Conservation (phyloP, 2,797 vertebrate genomes). For the Catharus ustulatus region DNA sequence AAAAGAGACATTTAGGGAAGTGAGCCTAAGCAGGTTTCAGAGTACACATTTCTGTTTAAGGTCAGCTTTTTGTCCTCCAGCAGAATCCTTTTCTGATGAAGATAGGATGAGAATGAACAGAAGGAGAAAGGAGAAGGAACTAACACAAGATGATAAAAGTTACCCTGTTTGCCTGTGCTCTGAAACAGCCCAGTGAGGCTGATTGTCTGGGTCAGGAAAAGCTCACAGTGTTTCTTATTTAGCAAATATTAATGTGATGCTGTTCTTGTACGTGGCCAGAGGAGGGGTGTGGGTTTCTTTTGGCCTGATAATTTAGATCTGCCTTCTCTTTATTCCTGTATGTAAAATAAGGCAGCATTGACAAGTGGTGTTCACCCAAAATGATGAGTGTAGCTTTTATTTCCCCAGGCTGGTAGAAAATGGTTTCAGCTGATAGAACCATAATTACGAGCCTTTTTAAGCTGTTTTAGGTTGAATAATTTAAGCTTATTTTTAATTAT, state of each 20-base stretch:
- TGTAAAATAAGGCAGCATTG: background rate
- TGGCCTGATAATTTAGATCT: background rate
- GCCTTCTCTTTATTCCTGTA: background rate
- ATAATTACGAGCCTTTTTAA: background rate
- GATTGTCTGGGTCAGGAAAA: background rate
- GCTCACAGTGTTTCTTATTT: background rate
- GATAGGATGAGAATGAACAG: background rate
- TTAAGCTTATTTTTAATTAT: conserved; percentile 58
- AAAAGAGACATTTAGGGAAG: background rate
- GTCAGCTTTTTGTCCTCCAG: background rate
- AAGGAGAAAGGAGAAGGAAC: background rate
- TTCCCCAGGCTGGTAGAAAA: background rate
- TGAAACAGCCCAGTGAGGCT: background rate
- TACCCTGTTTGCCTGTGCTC: background rate
- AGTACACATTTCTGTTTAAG: background rate
- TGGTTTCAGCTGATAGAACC: background rate
- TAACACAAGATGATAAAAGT: background rate
- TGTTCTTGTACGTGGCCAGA: fast-evolving
- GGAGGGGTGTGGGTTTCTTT: background rate
- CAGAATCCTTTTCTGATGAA: background rate
- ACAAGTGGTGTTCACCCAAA: background rate
- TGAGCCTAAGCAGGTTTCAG: background rate
- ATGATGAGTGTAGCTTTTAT: background rate
- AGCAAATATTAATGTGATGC: background rate
- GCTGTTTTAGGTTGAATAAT: conserved; percentile 60